These are phyloP conservation scores for Tipula vernalis DNA, from an alignment of 2,888 invertebrate species.

Conservation along the genomic window DNA sequence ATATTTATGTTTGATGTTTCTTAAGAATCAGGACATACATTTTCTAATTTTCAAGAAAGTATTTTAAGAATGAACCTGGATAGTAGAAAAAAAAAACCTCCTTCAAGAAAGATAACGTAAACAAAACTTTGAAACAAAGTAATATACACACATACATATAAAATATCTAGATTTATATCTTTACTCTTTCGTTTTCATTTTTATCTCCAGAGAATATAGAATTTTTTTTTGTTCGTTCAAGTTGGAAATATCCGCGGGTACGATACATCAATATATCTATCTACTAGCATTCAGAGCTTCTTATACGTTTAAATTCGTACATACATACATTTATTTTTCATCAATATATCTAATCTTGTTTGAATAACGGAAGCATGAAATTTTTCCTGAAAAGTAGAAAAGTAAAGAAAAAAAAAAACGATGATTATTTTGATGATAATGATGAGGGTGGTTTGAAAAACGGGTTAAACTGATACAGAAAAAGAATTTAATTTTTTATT, in stretches of 20 bases:
- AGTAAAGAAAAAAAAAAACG: neutral
- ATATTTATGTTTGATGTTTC: neutral
- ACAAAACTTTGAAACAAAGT: neutral
- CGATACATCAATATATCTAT: slow-evolving; percentile 8
- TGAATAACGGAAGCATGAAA: neutral
- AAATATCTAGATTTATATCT: slow-evolving; percentile 5
- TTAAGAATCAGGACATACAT: neutral
- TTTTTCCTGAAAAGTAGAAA: neutral
- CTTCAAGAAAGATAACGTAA: neutral
- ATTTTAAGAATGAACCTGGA: neutral
- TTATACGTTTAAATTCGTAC: neutral
- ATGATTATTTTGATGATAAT: neutral
- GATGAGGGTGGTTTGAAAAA: neutral
- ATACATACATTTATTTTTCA: neutral
- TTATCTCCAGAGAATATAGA: neutral
- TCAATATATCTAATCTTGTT: slow-evolving; percentile 9
- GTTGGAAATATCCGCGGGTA: slow-evolving; percentile 8
- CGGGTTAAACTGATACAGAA: neutral
- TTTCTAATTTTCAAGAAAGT: neutral
- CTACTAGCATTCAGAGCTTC: neutral
- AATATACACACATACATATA: neutral
- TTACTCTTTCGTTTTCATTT: slow-evolving; percentile 5
- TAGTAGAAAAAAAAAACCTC: neutral
- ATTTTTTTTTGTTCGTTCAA: neutral
- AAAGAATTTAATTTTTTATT: neutral